These are phyloP conservation scores for Girardia tigrina DNA, from an alignment of 2,888 invertebrate species.

Conservation along the genomic window DNA sequence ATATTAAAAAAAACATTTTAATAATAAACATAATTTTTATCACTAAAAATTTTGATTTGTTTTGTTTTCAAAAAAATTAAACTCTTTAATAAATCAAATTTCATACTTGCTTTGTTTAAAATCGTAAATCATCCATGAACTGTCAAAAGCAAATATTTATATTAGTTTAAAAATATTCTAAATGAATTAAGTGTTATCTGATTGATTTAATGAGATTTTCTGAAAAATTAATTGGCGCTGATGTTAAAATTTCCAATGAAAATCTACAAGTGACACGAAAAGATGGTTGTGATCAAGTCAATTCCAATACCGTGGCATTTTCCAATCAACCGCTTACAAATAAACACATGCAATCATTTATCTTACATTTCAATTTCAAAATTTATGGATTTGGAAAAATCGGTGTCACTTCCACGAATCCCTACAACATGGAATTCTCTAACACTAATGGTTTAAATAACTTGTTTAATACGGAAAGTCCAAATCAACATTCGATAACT, in stretches of 20 bases:
- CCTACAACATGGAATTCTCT: background rate
- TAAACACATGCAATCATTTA: conserved; percentile 12
- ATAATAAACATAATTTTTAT: too few species aligned
- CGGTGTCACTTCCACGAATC: conserved; percentile 3
- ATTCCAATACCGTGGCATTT: background rate
- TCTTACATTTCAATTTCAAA: background rate
- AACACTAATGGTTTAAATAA: background rate
- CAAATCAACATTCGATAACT: background rate
- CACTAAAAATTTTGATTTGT: too few species aligned
- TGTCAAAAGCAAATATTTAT: conserved; percentile 23
- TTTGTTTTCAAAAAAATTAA: too few species aligned
- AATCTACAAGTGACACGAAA: background rate
- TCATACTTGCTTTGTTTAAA: conserved; percentile 13
- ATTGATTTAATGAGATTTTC: conserved; percentile 8
- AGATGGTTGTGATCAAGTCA: background rate
- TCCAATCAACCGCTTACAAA: background rate
- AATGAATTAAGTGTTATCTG: background rate
- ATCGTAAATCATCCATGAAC: conserved; percentile 18
- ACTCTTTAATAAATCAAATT: too few species aligned
- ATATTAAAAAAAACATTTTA: too few species aligned
- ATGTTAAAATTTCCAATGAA: background rate
- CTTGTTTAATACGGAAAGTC: background rate
- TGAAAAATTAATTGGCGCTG: conserved; percentile 5
- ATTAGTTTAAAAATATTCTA: conserved; percentile 8
- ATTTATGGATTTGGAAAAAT: conserved; percentile 7